Base-by-base conservation (phyloP, 2,113 vertebrate genomes). In the Opisthocomus hoazin region DNA sequence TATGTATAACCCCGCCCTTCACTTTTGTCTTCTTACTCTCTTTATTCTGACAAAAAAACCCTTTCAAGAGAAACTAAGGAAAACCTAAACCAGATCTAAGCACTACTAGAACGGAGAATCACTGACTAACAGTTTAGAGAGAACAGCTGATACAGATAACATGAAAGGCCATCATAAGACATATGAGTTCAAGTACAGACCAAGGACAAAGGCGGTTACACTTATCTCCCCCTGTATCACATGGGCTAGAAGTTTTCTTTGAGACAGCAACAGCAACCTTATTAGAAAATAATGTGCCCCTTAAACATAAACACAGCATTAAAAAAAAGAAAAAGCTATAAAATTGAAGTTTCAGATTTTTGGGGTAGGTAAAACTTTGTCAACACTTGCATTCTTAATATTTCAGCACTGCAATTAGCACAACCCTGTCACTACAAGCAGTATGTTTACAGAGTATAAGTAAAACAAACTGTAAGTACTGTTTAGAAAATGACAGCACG, bases 261-360 rank as follows among this genome's bases (percentile, higher is more conserved):
- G 46, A 68, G 48, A 83, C 18, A 14, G 11, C 12, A 56, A 86
- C 36, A 69, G 26, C n/a, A 89, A 94, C 51, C 32, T 30, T 61
- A 36, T 0, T 34, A 57, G 17, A 66, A 88, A 83, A 88, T 27
- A 86, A n/a, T 0, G 5, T 43, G 13, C 4, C 5, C 0, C 0
- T 46, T 75, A 83, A 86, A 78, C 14, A 54, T 14, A 78, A 69
- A 45, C 10, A 45, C 1, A 39, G 20, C 18, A 41, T 34, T 39
- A 37, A 19, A 29, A 14, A 23, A n/a, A 88, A n/a, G n/a, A 69
- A 39, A 60, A 63, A 84, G 17, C 24, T 63, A 11, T n/a, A 10
- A 68, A 73, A 10, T 32, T 75, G 29, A 61, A 36, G 46, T 46
- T 77, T 91, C 34, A 36, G 19, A 43, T 51, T 58, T 84, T 58